Evolutionary conservation across 2,888 invertebrate genomes (phyloP).

Genomic region (Aromia moschata): DNA sequence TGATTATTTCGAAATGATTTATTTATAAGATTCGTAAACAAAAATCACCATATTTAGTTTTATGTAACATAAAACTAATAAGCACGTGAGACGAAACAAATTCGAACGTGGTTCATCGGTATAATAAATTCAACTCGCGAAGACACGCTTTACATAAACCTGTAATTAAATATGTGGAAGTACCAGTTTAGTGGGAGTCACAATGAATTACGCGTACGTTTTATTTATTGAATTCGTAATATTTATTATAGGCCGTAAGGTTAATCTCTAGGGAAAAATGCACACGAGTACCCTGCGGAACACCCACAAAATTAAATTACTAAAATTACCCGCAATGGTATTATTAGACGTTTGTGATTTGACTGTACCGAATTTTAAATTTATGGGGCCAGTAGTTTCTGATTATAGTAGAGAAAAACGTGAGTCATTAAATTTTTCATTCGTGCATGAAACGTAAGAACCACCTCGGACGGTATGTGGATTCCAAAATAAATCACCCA

Average conservation of each 20-base stretch:
- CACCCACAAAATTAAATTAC: neutral
- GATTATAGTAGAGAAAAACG: too few relatives aligned
- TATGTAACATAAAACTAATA: slow-evolving; percentile 15
- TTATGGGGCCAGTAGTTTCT: too few relatives aligned
- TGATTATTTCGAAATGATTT: neutral
- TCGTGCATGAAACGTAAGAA: too few relatives aligned
- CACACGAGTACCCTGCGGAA: too few relatives aligned
- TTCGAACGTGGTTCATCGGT: slow-evolving; percentile 4
- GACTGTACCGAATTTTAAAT: neutral
- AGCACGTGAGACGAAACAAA: slow-evolving; percentile 6
- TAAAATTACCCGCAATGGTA: neutral
- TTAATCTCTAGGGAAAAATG: too few relatives aligned
- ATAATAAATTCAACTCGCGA: neutral
- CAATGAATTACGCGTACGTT: neutral
- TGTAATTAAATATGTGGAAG: slow-evolving; percentile 4
- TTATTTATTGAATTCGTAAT: slow-evolving; percentile 6
- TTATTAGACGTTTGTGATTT: neutral
- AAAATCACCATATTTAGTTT: slow-evolving; percentile 2
- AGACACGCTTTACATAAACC: slow-evolving; percentile 5
- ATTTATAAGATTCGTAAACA: slow-evolving; percentile 1
- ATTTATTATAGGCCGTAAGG: too few relatives aligned
- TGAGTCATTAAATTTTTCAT: too few relatives aligned
- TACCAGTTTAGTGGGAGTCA: neutral
- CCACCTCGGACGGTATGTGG: too few relatives aligned
- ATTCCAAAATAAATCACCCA: too few relatives aligned